phyloP scores from a whole-genome alignment of 2,888 invertebrate genomes.

The Automeris io region DNA sequence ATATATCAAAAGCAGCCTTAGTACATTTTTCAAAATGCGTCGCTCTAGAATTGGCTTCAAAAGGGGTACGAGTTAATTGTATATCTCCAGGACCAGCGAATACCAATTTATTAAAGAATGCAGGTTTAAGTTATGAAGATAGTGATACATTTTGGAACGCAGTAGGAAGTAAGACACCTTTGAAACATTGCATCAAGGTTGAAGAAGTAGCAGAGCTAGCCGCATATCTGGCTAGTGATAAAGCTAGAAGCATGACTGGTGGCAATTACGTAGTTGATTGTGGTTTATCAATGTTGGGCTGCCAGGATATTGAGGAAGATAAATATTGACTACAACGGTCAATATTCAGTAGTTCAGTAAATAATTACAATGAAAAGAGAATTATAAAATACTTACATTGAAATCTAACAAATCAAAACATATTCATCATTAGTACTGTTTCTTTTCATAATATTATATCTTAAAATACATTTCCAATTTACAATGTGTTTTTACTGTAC shows the following conservation, averaged over 20 bases:
- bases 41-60: conserved; percentile 79
- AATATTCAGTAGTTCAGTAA: too few species aligned
- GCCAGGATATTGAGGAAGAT: not conserved
- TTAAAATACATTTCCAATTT: too few species aligned
- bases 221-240: conserved; percentile 35
- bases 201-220: conserved; percentile 36
- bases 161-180: conserved; percentile 10
- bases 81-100: conserved; percentile 84
- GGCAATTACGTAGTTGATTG: conserved; percentile 24
- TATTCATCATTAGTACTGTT: too few species aligned
- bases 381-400: too few species aligned
- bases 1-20: conserved; percentile 83
- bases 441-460: too few species aligned
- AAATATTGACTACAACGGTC: too few species aligned
- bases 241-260: conserved; percentile 40
- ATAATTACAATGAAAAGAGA: too few species aligned
- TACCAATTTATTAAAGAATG: conserved; percentile 25
- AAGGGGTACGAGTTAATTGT: conserved; percentile 80
- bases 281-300: conserved; percentile 15
- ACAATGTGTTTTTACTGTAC: too few species aligned
- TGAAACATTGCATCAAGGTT: conserved; percentile 20
- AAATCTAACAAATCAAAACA: too few species aligned
- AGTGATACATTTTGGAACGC: conserved; percentile 16
- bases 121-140: conserved; percentile 17
- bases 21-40: conserved; percentile 84